Percentiles rank a stretch among this genome's conserved stretches.
These are phyloP conservation scores for Augochlorella aurata DNA, from an alignment of 2,888 invertebrate genomes.

Conservation along the genomic window DNA sequence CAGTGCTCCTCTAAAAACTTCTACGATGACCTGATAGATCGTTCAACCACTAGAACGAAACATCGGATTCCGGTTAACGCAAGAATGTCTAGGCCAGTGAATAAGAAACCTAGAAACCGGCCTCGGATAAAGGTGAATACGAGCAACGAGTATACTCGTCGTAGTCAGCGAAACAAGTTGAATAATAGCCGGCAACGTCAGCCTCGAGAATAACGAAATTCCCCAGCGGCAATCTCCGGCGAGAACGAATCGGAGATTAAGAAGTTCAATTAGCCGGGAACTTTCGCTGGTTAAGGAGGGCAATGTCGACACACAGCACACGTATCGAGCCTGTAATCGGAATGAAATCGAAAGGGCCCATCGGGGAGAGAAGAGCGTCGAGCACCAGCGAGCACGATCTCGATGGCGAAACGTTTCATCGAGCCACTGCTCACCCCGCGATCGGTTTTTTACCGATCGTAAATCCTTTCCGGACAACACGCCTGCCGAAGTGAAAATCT, in stretches of 20 bases:
- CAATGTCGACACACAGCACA: constrained; percentile 57
- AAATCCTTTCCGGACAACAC: constrained; percentile 62
- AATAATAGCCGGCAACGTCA: background rate
- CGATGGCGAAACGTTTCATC: constrained; percentile 61
- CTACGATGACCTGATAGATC: no score
- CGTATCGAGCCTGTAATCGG: constrained; percentile 50
- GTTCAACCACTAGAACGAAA: background rate
- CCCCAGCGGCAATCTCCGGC: background rate
- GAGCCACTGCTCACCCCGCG: background rate
- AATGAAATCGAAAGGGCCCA: constrained; percentile 68
- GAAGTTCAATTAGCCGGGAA: constrained; percentile 52
- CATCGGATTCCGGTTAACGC: background rate
- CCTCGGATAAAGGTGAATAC: background rate
- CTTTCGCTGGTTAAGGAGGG: constrained; percentile 61
- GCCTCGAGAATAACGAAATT: constrained; percentile 4
- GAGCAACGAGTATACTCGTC: background rate
- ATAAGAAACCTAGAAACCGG: background rate
- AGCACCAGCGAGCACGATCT: constrained; percentile 42
- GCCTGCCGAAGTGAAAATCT: constrained; percentile 55
- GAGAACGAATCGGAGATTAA: constrained; percentile 38
- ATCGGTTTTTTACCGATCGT: constrained; percentile 59
- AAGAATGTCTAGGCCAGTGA: background rate
- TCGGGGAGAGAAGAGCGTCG: constrained; percentile 22
- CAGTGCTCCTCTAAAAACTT: no score
- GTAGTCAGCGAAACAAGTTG: background rate